These are phyloP conservation scores for Zeuzera pyrina DNA, from an alignment of 2,888 invertebrate genomes.

Conservation along the genomic window DNA sequence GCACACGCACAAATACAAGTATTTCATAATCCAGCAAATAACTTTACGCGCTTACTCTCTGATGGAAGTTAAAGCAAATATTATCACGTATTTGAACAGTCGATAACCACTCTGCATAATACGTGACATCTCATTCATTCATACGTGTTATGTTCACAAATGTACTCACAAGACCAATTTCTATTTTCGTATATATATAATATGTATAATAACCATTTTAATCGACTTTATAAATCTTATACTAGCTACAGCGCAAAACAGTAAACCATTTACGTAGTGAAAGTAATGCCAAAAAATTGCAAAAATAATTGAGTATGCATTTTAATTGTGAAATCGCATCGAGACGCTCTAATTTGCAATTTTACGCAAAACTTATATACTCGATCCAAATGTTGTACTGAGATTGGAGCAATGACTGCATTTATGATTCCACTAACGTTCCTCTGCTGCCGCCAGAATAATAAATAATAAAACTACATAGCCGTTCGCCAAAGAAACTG, in stretches of 20 bases:
- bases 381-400: no score
- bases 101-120: slow-evolving; percentile 36
- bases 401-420: slow-evolving; percentile 16
- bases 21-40: slow-evolving; percentile 26
- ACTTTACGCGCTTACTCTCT: slow-evolving; percentile 15
- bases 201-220: slow-evolving; percentile 6
- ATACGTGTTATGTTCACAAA: slow-evolving; percentile 39
- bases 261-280: no score
- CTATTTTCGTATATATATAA: slow-evolving; percentile 1
- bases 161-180: no score
- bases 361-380: neutral
- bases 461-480: slow-evolving; percentile 52
- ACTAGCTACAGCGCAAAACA: no score
- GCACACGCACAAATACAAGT: slow-evolving; percentile 25
- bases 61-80: slow-evolving; percentile 43
- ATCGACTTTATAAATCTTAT: no score
- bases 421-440: slow-evolving; percentile 53
- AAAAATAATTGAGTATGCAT: no score
- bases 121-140: slow-evolving; percentile 46
- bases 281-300: no score
- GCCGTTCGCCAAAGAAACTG: slow-evolving; percentile 54
- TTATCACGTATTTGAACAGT: slow-evolving; percentile 56
- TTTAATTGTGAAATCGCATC: no score
- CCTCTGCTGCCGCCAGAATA: slow-evolving; percentile 51
- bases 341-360: neutral